Conservation (phyloP, 37 sponge, comb jelly and placozoan genomes). For the Cliona cf. orientalis region DNA sequence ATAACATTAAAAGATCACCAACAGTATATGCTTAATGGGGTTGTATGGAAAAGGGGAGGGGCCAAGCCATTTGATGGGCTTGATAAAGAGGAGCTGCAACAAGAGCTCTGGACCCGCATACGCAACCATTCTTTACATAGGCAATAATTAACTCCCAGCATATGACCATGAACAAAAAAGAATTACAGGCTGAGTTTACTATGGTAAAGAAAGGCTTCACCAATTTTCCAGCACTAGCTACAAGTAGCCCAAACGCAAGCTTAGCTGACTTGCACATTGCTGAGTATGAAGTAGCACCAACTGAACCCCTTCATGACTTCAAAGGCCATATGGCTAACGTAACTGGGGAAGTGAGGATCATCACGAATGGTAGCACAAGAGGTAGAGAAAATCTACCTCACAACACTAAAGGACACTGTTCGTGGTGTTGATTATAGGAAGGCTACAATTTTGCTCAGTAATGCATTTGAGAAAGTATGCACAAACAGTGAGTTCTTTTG, state of each 20-base stretch:
- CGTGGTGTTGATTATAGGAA: not conserved
- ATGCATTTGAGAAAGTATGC: not conserved
- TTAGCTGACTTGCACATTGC: not conserved
- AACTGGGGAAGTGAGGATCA: not conserved
- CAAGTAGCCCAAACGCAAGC: not conserved
- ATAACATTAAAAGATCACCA: not conserved
- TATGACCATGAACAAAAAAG: not conserved
- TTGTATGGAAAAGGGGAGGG: constrained; percentile 16
- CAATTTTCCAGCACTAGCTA: constrained; percentile 21
- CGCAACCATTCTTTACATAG: too few species aligned
- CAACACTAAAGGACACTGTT: not conserved
- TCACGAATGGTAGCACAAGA: not conserved
- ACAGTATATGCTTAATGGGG: not conserved
- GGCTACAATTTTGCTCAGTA: not conserved
- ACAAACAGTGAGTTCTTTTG: not conserved
- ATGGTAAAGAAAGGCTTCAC: not conserved
- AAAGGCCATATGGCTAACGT: not conserved
- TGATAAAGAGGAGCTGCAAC: not conserved
- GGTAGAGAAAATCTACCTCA: not conserved
- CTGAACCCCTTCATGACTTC: constrained; percentile 11
- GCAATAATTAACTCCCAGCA: not conserved
- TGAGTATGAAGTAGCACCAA: constrained; percentile 6
- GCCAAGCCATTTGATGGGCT: constrained; percentile 17
- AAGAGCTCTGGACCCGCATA: not conserved
- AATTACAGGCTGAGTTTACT: not conserved